These are phyloP conservation scores for Erebia epiphron DNA, from an alignment of 2,888 invertebrate species.

Conservation along the genomic window DNA sequence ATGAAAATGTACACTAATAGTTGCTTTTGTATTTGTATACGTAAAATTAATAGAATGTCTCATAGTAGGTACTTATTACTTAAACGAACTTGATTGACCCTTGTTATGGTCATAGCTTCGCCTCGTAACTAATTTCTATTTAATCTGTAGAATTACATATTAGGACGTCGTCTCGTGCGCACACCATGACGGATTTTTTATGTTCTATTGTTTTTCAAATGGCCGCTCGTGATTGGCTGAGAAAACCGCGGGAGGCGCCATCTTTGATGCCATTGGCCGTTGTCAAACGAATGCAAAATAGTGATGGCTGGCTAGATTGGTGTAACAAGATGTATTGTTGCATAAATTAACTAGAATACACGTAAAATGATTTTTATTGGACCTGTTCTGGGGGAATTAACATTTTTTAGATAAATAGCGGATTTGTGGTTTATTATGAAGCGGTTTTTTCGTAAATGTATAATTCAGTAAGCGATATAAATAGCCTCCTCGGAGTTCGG, in stretches of 20 bases:
- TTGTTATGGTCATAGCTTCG: background rate
- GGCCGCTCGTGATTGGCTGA: conserved; percentile 60
- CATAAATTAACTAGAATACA: conserved; percentile 65
- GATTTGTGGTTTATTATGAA: conserved; percentile 6
- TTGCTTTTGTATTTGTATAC: background rate
- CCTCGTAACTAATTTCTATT: conserved; percentile 20
- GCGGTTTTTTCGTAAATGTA: background rate
- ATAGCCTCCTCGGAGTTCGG: background rate
- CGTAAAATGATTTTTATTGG: conserved; percentile 46
- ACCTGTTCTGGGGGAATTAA: conserved; percentile 40
- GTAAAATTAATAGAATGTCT: background rate
- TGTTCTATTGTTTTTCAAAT: conserved; percentile 82
- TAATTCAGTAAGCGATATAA: conserved; percentile 19
- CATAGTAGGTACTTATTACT: background rate
- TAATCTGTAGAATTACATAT: conserved; percentile 55
- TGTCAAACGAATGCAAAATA: conserved; percentile 72
- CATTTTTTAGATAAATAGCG: conserved; percentile 21
- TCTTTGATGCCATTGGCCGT: conserved; percentile 61
- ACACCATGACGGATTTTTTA: conserved; percentile 78
- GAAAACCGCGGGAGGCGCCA: conserved; percentile 64
- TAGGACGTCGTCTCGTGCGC: conserved; percentile 60
- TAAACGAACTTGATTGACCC: conserved; percentile 6
- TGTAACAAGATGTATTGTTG: conserved; percentile 71
- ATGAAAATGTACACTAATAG: no score
- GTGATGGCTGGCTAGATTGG: conserved; percentile 73